These are phyloP conservation scores for Empis livida DNA, from an alignment of 2,888 invertebrate species.

Conservation along the genomic window DNA sequence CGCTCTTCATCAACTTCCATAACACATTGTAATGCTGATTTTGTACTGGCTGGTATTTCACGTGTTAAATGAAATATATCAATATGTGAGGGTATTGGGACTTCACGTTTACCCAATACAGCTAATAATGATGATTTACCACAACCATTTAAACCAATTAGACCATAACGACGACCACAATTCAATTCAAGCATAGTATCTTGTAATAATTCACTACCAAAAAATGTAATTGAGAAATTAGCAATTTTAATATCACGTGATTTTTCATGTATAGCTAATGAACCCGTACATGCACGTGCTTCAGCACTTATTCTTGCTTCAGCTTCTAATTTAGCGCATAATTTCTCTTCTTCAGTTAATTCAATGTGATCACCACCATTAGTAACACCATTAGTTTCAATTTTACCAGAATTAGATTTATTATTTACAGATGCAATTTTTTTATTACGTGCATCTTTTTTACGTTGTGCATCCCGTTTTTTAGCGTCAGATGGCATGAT, in stretches of 20 bases:
- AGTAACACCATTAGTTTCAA: constrained; percentile 45
- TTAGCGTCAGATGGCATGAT: constrained; percentile 97
- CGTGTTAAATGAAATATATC: constrained; percentile 95
- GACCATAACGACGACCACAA: constrained; percentile 91
- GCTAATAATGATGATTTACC: constrained; percentile 94
- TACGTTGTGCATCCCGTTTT: constrained; percentile 94
- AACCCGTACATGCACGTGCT: constrained; percentile 88
- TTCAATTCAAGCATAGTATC: constrained; percentile 96
- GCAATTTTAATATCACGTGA: constrained; percentile 94
- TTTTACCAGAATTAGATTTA: constrained; percentile 39
- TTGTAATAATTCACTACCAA: constrained; percentile 89
- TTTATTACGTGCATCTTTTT: constrained; percentile 74
- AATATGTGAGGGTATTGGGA: constrained; percentile 91
- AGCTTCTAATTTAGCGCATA: constrained; percentile 75
- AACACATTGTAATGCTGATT: constrained; percentile 88
- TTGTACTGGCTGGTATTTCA: constrained; percentile 97
- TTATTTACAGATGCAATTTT: constrained; percentile 37
- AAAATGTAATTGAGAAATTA: constrained; percentile 94
- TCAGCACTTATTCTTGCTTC: constrained; percentile 90
- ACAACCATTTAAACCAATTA: constrained; percentile 95
- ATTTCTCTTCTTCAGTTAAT: constrained; percentile 47
- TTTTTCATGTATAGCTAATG: constrained; percentile 86
- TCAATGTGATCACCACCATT: constrained; percentile 51
- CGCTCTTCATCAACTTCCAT: constrained; percentile 98
- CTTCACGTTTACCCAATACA: constrained; percentile 82